phyloP scores from a whole-genome alignment of 2,888 invertebrate genomes.

The Epinotia brunnichana region DNA sequence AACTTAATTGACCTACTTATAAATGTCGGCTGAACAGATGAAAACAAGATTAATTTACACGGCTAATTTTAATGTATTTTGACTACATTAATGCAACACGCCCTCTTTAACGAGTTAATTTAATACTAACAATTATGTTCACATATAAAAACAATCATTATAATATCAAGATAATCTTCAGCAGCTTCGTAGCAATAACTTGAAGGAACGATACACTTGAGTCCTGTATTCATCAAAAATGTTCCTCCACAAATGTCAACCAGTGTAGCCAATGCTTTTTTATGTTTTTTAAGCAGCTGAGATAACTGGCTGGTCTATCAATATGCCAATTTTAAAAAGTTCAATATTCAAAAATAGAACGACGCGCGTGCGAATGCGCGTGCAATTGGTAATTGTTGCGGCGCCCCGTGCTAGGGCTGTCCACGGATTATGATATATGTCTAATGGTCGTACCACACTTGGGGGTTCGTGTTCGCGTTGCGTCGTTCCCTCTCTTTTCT shows the following conservation, averaged over 20 bases:
- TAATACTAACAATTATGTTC: slow-evolving; percentile 23
- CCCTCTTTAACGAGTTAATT: slow-evolving; percentile 6
- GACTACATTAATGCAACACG: slow-evolving; percentile 16
- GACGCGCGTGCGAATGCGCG: slow-evolving; percentile 59
- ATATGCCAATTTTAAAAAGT: slow-evolving; percentile 53
- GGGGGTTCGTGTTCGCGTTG: no score
- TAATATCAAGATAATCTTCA: slow-evolving; percentile 17
- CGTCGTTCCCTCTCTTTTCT: no score
- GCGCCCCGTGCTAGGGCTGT: slow-evolving; percentile 17
- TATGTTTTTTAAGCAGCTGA: slow-evolving; percentile 7
- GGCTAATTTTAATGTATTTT: slow-evolving; percentile 18
- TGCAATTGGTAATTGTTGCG: slow-evolving; percentile 54
- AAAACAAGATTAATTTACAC: slow-evolving; percentile 5
- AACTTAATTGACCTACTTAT: not conserved
- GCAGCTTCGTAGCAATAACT: slow-evolving; percentile 18
- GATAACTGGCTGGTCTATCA: slow-evolving; percentile 47
- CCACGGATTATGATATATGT: not conserved
- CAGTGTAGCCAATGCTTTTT: not conserved
- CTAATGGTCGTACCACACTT: no score
- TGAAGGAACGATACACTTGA: not conserved
- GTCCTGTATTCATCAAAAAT: not conserved
- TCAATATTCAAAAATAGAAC: slow-evolving; percentile 64
- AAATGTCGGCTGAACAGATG: not conserved
- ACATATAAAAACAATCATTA: slow-evolving; percentile 11
- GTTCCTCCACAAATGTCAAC: not conserved